Percentiles rank a stretch among this genome's conserved stretches.
Conservation (phyloP, 2,797 vertebrate genomes). For the Artibeus lituratus region DNA sequence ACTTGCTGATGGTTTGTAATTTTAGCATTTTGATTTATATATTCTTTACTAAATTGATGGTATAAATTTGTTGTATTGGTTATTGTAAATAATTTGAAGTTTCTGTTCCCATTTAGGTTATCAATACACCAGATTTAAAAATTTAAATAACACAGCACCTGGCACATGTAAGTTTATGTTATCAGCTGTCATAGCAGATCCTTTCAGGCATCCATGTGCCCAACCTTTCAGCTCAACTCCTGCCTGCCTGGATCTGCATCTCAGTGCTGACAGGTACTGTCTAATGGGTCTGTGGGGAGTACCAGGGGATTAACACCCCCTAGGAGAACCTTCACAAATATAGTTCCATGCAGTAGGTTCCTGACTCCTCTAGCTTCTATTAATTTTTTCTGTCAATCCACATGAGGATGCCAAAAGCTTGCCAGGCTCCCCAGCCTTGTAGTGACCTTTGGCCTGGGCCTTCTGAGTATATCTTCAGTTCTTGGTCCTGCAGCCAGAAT, state of each 20-base stretch:
- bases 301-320: background rate
- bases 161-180: background rate
- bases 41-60: background rate
- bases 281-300: background rate
- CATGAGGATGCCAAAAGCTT: background rate
- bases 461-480: background rate
- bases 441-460: background rate
- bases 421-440: accelerated
- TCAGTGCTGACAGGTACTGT: background rate
- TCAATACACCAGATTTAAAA: background rate
- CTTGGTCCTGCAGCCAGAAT: background rate
- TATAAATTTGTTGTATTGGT: background rate
- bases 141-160: background rate
- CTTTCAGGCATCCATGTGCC: background rate
- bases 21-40: background rate
- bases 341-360: background rate
- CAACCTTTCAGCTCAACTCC: background rate
- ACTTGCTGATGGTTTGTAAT: background rate
- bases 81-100: background rate
- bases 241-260: background rate
- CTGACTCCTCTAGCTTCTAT: background rate
- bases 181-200: background rate
- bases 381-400: background rate
- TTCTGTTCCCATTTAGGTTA: background rate
- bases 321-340: background rate